These are phyloP conservation scores for Chrosomus eos DNA, from an alignment of 2,797 vertebrate genomes.

Conservation along the genomic window DNA sequence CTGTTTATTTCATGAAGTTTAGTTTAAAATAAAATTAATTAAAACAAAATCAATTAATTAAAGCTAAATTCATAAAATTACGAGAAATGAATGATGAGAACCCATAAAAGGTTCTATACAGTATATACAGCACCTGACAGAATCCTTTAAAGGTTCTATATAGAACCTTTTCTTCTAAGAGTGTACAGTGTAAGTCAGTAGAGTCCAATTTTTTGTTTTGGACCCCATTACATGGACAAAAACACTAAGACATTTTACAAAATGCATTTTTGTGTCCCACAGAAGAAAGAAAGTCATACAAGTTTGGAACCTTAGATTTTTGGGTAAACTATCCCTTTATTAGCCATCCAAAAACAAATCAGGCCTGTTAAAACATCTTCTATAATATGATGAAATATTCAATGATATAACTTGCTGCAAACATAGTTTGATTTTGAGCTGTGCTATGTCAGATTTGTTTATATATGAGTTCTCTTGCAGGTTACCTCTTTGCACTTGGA, in stretches of 20 bases:
- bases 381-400: background rate
- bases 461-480: slow-evolving; percentile 68
- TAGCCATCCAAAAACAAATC: background rate
- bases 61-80: background rate
- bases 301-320: background rate
- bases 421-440: background rate
- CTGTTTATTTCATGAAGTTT: no score
- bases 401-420: background rate
- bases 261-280: background rate
- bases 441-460: background rate
- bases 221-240: background rate
- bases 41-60: background rate
- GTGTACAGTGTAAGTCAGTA: background rate
- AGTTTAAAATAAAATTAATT: background rate
- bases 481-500: slow-evolving; percentile 91
- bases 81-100: background rate
- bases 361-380: background rate
- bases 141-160: background rate
- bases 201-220: background rate
- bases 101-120: no score
- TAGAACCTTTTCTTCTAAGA: background rate
- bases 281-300: background rate
- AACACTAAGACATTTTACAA: background rate
- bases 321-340: background rate
- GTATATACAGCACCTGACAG: no score